Conservation (phyloP, 2,113 vertebrate genomes). For the Nycticebus coucang region DNA sequence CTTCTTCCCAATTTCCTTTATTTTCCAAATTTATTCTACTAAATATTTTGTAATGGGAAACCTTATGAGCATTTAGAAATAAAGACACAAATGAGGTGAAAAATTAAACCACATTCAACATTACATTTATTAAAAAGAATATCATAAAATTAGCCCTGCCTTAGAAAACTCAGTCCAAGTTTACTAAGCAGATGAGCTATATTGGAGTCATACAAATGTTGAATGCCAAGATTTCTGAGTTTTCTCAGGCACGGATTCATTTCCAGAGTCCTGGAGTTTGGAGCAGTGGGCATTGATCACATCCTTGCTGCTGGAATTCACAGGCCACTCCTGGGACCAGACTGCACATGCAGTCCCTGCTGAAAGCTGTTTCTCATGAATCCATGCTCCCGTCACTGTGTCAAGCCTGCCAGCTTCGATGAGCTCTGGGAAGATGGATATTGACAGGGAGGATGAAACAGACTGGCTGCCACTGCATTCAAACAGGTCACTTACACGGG, state of each 20-base stretch:
- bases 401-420: neutral
- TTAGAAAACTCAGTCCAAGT: neutral
- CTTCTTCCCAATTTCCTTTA: slow-evolving; percentile 10
- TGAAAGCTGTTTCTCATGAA: neutral
- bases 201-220: no score
- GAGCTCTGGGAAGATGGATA: neutral
- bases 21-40: slow-evolving; percentile 24
- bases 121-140: slow-evolving; percentile 7
- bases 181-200: rapidly evolving
- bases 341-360: neutral
- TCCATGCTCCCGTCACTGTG: neutral
- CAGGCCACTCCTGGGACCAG: neutral
- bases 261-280: rapidly evolving
- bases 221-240: rapidly evolving
- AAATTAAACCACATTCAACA: slow-evolving; percentile 1
- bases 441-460: neutral
- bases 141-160: neutral
- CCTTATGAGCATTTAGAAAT: slow-evolving; percentile 22
- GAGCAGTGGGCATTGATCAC: neutral
- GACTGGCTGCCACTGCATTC: neutral
- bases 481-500: neutral
- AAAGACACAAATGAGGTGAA: slow-evolving; percentile 16
- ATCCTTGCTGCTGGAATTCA: rapidly evolving
- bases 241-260: neutral
- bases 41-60: slow-evolving; percentile 4